Conservation (phyloP, 2,888 invertebrate species). For the Epirrhoe tristata region DNA sequence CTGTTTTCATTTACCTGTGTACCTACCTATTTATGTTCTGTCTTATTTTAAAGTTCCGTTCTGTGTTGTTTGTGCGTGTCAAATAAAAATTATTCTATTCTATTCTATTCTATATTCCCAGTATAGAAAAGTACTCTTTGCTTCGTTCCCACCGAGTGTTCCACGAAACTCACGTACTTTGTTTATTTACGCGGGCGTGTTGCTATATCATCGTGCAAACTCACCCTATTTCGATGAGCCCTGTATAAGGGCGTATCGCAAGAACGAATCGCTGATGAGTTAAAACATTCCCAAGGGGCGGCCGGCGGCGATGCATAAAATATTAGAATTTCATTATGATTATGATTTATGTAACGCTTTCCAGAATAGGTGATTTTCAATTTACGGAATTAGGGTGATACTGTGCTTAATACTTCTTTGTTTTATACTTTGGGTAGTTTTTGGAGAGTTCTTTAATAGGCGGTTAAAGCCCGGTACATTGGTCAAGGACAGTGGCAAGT, state of each 20-base stretch:
- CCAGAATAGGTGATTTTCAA: slow-evolving; percentile 16
- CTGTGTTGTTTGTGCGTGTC: too few species aligned
- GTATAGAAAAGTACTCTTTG: too few species aligned
- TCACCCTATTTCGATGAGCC: slow-evolving; percentile 65
- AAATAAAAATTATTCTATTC: too few species aligned
- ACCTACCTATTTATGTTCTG: too few species aligned
- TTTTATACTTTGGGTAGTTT: slow-evolving; percentile 5
- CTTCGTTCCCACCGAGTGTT: too few species aligned
- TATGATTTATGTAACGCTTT: slow-evolving; percentile 44
- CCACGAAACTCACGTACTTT: too few species aligned
- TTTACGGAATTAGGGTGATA: slow-evolving; percentile 16
- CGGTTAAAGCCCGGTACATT: too few species aligned
- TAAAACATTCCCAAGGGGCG: slow-evolving; percentile 42
- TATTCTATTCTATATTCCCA: too few species aligned
- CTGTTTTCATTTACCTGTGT: too few species aligned
- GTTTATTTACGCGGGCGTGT: neutral
- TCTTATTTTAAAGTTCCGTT: too few species aligned
- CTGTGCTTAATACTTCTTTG: neutral
- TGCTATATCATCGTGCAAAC: slow-evolving; percentile 16
- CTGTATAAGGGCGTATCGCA: slow-evolving; percentile 77
- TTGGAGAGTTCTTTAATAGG: neutral
- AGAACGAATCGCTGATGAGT: slow-evolving; percentile 73
- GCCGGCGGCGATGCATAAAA: slow-evolving; percentile 57
- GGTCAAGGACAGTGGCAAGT: too few species aligned
- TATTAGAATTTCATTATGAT: slow-evolving; percentile 61